Evolutionary conservation across 2,113 vertebrate genomes (phyloP).

Genomic region (Carettochelys insculpta): DNA sequence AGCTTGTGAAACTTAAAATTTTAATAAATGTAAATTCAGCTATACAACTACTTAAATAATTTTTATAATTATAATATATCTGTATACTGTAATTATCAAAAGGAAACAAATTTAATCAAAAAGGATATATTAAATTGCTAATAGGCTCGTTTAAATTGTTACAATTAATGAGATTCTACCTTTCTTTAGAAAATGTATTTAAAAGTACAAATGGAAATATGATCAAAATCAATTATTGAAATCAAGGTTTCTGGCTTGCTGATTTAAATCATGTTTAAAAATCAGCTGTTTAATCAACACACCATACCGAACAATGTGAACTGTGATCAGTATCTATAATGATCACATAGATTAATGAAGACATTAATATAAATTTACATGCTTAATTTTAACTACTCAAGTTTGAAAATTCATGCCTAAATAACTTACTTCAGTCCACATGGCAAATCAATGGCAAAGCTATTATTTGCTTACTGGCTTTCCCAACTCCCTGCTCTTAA

Average conservation of each 20-base stretch:
- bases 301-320: background rate
- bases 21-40: background rate
- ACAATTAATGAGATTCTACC: background rate
- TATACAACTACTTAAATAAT: background rate
- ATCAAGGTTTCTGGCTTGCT: background rate
- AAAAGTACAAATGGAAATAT: background rate
- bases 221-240: background rate
- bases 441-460: background rate
- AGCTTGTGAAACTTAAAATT: background rate
- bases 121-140: background rate
- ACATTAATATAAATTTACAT: background rate
- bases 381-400: background rate
- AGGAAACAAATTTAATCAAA: background rate
- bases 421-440: background rate
- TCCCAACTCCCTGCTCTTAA: background rate
- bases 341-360: background rate
- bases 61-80: background rate
- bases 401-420: background rate
- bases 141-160: background rate
- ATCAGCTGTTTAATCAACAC: background rate
- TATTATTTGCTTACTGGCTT: background rate
- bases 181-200: background rate
- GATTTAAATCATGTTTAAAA: background rate
- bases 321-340: background rate
- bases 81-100: background rate